These are phyloP conservation scores for Actias luna DNA, from an alignment of 2,888 invertebrate species.

Conservation along the genomic window DNA sequence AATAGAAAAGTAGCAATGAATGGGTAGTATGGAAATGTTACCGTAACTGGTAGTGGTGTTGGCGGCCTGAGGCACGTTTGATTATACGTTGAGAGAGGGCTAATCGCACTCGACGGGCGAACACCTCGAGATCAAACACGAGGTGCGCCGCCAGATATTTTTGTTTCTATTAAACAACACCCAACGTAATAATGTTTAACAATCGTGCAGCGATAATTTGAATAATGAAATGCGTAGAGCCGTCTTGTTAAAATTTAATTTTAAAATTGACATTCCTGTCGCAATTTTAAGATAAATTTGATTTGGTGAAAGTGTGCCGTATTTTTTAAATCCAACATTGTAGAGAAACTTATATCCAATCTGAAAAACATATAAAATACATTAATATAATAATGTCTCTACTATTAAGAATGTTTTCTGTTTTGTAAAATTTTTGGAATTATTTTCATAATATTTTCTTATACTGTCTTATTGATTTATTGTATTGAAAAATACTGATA, in stretches of 20 bases:
- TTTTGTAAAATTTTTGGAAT: no score
- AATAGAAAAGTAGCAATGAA: constrained; percentile 43
- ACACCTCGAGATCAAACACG: constrained; percentile 83
- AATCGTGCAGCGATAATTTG: constrained; percentile 82
- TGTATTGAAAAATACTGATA: no score
- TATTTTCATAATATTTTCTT: no score
- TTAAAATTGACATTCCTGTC: not conserved
- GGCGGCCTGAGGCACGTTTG: constrained; percentile 76
- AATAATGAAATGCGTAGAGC: constrained; percentile 52
- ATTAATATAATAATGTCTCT: no score
- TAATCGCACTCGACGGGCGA: constrained; percentile 82
- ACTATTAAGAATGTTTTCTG: no score
- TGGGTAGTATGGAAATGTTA: constrained; percentile 19
- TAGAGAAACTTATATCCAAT: no score
- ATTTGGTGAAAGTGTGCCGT: not conserved
- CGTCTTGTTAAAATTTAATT: constrained; percentile 1
- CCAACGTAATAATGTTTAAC: constrained; percentile 83
- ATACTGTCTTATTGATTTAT: no score
- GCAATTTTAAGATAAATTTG: not conserved
- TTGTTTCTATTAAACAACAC: constrained; percentile 83
- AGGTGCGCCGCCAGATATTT: constrained; percentile 82
- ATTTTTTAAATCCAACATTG: no score
- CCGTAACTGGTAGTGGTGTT: constrained; percentile 41
- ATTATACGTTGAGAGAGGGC: constrained; percentile 81
- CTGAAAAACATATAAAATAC: no score